These are phyloP conservation scores for Semnornis frantzii DNA, from an alignment of 2,113 vertebrate genomes.

Conservation along the genomic window DNA sequence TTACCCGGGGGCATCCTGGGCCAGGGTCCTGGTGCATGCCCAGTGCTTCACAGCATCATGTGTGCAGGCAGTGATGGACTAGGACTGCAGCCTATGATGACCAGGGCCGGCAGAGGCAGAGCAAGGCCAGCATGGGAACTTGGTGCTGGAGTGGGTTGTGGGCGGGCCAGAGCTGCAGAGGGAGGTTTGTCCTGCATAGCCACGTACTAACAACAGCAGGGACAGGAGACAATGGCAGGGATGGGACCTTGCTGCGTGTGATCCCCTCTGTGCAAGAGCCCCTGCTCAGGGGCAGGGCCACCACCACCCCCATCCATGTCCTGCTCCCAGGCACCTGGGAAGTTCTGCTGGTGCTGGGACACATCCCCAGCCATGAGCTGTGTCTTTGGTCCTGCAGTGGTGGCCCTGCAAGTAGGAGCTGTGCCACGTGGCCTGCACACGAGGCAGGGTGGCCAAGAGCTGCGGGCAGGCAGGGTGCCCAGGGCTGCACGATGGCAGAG, in stretches of 20 bases:
- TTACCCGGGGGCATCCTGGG: not conserved
- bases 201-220: not conserved
- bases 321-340: not conserved
- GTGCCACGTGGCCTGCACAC: not conserved
- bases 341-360: not conserved
- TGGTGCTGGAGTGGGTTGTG: not conserved
- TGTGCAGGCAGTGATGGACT: accelerated
- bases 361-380: not conserved
- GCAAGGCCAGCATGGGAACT: not conserved
- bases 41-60: accelerated
- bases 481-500: not conserved
- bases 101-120: not conserved
- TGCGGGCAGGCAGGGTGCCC: not conserved
- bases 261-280: not conserved
- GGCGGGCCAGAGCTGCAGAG: not conserved
- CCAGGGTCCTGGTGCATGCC: not conserved
- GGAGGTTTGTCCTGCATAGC: not conserved
- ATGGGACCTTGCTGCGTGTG: not conserved
- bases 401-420: not conserved
- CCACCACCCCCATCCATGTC: not conserved
- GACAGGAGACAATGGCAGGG: not conserved
- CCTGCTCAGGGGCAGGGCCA: not conserved
- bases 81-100: not conserved
- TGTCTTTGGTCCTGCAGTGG: not conserved
- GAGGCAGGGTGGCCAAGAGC: not conserved